Evolutionary conservation across 2,797 vertebrate species (phyloP), one percentile per base, ranked within the genome.

Genomic region (Sebastes kiyomatsui): DNA sequence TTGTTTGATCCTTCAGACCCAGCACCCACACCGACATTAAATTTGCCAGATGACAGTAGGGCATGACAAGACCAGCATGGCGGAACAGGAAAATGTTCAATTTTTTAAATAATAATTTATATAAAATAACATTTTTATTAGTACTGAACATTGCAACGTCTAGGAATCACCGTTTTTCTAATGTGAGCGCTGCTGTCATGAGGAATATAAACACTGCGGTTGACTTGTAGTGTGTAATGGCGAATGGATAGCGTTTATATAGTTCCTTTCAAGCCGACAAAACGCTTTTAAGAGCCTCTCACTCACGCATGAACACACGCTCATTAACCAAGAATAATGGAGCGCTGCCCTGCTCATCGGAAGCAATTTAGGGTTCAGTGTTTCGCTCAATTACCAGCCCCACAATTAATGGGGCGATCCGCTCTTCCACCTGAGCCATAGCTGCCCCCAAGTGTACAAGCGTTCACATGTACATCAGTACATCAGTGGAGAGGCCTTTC

Each of bases 261-360:
- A 20, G n/a, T 3, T 0, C 12, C 60, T 75, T 32, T 74, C 30
- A 30, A 42, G 20, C 14, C 6, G 28, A 32, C 27, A 64, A 54
- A 61, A 2, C 1, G 4, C 12, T 49, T 69, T 62, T 30, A 72
- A 73, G 64, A 59, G 52, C 66, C 60, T 72, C 32, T 42, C 25
- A 33, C 64, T 35, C 64, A n/a, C 16, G 18, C 4, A 2, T 28
- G 62, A 67, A 27, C 38, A n/a, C 35, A 49, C 52, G 22, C 55
- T 85, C 75, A 78, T 83, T 81, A 72, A 64, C 28, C 30, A 62
- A 38, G n/a, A 76, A 38, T 46, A 25, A 49, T 38, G 65, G 59
- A 74, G 33, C 8, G 16, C 56, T 54, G 77, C 56, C 25, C 67
- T 30, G 55, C 60, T 87, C 75, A 58, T 79, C 16, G 10, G 79